Conservation (phyloP, 2,888 invertebrate genomes). For the Acrocera orbiculus region DNA sequence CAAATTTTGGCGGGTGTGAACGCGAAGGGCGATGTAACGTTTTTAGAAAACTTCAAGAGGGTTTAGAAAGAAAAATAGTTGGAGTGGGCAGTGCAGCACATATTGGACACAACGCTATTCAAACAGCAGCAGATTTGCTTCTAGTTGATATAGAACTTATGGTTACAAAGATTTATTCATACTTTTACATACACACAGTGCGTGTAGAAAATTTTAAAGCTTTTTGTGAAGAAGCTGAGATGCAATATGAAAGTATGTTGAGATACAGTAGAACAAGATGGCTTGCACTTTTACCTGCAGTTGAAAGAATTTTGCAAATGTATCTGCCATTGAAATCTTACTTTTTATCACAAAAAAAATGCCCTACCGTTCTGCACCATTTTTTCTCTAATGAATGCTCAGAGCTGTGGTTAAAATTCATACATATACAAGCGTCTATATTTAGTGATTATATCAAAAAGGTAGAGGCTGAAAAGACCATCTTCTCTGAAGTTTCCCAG, state of each 20-base stretch:
- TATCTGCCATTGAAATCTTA: slow-evolving; percentile 2
- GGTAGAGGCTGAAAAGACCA: slow-evolving; percentile 3
- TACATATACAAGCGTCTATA: slow-evolving; percentile 3
- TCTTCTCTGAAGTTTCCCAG: not conserved
- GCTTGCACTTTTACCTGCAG: slow-evolving; percentile 4
- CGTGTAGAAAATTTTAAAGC: slow-evolving; percentile 11
- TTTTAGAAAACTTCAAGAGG: not conserved
- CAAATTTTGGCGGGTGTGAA: not conserved
- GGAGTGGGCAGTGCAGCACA: slow-evolving; percentile 8
- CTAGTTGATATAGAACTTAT: slow-evolving; percentile 11
- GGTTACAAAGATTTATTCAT: slow-evolving; percentile 10
- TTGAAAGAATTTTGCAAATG: slow-evolving; percentile 4
- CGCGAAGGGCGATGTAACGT: not conserved
- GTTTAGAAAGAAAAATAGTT: not conserved
- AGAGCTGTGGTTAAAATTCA: slow-evolving; percentile 3
- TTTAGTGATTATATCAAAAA: slow-evolving; percentile 3
- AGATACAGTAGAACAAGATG: slow-evolving; percentile 5
- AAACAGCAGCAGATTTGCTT: slow-evolving; percentile 11
- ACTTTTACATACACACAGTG: slow-evolving; percentile 16
- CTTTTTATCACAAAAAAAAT: slow-evolving; percentile 4
- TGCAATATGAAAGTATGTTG: slow-evolving; percentile 3
- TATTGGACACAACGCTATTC: slow-evolving; percentile 5
- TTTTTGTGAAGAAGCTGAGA: slow-evolving; percentile 3
- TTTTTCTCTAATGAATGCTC: slow-evolving; percentile 2
- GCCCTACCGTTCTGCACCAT: slow-evolving; percentile 2